These are phyloP conservation scores for Dicrostonyx torquatus DNA, from an alignment of 2,797 vertebrate genomes.

Conservation along the genomic window DNA sequence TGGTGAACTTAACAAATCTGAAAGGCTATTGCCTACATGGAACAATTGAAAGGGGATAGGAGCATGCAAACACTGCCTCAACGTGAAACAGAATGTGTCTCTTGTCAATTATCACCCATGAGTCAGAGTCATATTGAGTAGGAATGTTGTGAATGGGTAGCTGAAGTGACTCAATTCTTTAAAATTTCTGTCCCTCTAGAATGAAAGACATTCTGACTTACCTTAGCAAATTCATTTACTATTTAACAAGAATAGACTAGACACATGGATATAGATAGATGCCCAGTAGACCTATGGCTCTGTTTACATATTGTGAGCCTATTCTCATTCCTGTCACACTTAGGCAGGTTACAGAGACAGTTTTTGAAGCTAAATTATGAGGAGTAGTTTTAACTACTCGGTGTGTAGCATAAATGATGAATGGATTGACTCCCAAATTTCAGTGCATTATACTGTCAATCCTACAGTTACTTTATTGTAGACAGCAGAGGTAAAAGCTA, in stretches of 20 bases:
- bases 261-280: not conserved
- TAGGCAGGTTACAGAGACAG: not conserved
- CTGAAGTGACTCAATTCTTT: not conserved
- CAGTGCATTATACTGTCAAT: not conserved
- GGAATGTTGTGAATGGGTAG: not conserved
- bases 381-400: not conserved
- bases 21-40: not conserved
- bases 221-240: not conserved
- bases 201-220: not conserved
- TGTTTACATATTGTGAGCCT: not conserved
- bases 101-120: not conserved
- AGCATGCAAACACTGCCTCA: not conserved
- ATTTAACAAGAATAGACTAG: not conserved
- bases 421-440: not conserved
- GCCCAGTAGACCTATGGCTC: accelerated
- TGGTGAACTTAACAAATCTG: not conserved
- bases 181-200: not conserved
- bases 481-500: not conserved
- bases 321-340: not conserved
- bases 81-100: not conserved
- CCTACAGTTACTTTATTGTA: not conserved
- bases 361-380: not conserved
- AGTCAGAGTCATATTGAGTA: not conserved
- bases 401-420: not conserved
- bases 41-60: not conserved